Percentiles rank a stretch among this genome's conserved stretches.
Evolutionary conservation across 2,113 vertebrate species (phyloP).

Genomic region (Neolamprologus kungweensis): DNA sequence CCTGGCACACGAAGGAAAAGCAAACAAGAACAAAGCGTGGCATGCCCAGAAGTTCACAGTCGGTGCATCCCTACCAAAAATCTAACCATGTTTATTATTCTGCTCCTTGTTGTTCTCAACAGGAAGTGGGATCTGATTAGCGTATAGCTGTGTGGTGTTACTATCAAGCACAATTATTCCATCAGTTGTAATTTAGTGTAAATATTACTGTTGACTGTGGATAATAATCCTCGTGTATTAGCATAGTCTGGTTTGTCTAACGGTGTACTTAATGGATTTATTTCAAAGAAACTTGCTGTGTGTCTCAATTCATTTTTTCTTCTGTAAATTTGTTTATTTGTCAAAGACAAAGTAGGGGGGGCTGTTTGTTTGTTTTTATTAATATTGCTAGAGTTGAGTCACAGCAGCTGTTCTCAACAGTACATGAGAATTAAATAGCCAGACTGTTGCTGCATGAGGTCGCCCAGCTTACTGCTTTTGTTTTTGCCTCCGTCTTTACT

Average conservation of each 20-base stretch:
- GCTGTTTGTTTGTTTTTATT: background rate
- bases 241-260: conserved; percentile 1
- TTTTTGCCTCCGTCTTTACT: background rate
- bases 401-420: background rate
- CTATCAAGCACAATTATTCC: conserved; percentile 45
- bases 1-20: background rate
- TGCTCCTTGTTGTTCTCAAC: background rate
- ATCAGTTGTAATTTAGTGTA: conserved; percentile 46
- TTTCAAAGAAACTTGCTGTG: background rate
- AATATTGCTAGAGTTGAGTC: background rate
- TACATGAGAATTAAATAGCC: background rate
- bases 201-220: conserved; percentile 24
- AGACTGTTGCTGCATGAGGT: conserved; percentile 10
- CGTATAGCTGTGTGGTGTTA: conserved; percentile 22
- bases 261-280: conserved; percentile 15
- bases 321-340: conserved; percentile 31
- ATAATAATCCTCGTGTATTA: conserved; percentile 20
- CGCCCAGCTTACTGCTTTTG: background rate
- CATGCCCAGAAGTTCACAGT: background rate
- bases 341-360: background rate
- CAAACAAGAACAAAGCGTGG: background rate
- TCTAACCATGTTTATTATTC: background rate
- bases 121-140: background rate
- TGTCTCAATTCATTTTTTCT: conserved; percentile 10
- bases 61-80: background rate